These are phyloP conservation scores for Tretioscincus oriximinensis DNA, from an alignment of 2,113 vertebrate species.

Conservation along the genomic window DNA sequence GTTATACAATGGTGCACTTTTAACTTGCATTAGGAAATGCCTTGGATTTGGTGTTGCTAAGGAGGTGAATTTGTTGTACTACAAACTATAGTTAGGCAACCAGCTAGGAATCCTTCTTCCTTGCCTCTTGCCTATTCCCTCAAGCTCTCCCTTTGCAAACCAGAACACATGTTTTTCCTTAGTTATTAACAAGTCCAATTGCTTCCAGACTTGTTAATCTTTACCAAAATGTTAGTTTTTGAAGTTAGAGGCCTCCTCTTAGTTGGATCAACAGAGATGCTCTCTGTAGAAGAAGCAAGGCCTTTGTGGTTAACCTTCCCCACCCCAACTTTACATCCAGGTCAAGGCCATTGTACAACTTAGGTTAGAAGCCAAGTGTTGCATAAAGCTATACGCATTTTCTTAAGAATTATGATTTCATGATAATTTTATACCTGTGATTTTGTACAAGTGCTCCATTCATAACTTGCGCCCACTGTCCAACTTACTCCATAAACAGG, in stretches of 20 bases:
- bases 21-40: neutral
- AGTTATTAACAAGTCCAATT: constrained; percentile 7
- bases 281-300: neutral
- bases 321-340: neutral
- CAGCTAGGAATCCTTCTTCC: neutral
- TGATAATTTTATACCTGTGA: neutral
- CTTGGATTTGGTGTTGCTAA: neutral
- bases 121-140: neutral
- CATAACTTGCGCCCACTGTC: no score
- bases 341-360: neutral
- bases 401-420: neutral
- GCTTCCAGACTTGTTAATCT: constrained; percentile 24
- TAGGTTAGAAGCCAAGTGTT: no score
- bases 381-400: neutral
- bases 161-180: constrained; percentile 19
- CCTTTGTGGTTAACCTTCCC: neutral
- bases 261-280: neutral
- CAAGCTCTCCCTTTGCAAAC: no score
- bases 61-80: neutral
- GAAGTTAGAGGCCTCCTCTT: neutral
- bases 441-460: no score
- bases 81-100: neutral
- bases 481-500: no score
- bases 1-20: neutral
- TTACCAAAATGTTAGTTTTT: constrained; percentile 21